Conservation (phyloP, 2,113 vertebrate genomes). For the Salvelinus sp. region DNA sequence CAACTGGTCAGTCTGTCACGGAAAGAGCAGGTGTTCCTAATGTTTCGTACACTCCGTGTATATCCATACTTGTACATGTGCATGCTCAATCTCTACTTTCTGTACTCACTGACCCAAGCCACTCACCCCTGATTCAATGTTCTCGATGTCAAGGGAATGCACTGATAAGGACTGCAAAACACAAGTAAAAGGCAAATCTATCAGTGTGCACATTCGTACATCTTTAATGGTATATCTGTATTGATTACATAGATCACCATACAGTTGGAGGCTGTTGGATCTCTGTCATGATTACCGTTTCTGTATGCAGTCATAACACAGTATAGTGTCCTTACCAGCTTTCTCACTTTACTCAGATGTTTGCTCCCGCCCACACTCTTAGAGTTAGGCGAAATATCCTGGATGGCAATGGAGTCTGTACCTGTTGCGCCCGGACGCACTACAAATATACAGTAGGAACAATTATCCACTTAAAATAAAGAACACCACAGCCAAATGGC, state of each 20-base stretch:
- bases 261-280: no score
- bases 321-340: slow-evolving; percentile 11
- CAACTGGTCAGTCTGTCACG: no score
- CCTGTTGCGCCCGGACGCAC: slow-evolving; percentile 25
- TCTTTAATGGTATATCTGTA: neutral
- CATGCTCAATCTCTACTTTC: neutral
- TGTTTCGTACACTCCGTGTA: neutral
- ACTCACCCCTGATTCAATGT: slow-evolving; percentile 42
- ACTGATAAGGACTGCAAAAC: slow-evolving; percentile 31
- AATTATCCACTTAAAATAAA: slow-evolving; percentile 4
- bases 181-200: no score
- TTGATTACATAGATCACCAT: neutral
- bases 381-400: slow-evolving; percentile 26
- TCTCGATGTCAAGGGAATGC: slow-evolving; percentile 43
- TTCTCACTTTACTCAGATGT: slow-evolving; percentile 82
- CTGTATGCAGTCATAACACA: no score
- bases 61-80: neutral
- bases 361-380: slow-evolving; percentile 70
- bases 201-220: neutral
- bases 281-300: no score
- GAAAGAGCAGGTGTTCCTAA: no score
- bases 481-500: neutral
- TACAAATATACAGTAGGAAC: neutral
- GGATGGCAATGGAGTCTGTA: slow-evolving; percentile 17
- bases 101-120: neutral